Conservation (phyloP, 92 coral and sea anemone species). For the Porites divaricata region DNA sequence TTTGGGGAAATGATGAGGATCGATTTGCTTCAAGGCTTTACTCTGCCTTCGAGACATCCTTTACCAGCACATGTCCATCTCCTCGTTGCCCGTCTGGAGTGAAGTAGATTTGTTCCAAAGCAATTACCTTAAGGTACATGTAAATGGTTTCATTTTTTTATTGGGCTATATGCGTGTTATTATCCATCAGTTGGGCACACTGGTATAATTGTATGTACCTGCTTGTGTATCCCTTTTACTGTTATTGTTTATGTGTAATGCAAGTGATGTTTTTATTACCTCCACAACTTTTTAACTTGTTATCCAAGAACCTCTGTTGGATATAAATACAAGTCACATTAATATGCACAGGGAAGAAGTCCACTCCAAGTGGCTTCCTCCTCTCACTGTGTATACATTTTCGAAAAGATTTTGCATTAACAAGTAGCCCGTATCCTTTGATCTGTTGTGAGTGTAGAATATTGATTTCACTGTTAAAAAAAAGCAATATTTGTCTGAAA, state of each 20-base stretch:
- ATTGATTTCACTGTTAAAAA: too few relatives aligned
- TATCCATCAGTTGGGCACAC: conserved; percentile 20
- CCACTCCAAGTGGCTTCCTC: too few relatives aligned
- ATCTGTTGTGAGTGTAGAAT: too few relatives aligned
- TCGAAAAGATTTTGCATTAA: too few relatives aligned
- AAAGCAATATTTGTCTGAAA: too few relatives aligned
- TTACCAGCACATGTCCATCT: conserved; percentile 34
- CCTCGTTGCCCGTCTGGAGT: conserved; percentile 42
- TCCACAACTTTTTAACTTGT: conserved; percentile 31
- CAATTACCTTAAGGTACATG: conserved; percentile 37
- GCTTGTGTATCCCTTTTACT: conserved; percentile 27
- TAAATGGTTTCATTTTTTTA: not conserved
- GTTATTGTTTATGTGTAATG: not conserved
- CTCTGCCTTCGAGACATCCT: conserved; percentile 29
- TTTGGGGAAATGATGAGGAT: conserved; percentile 49
- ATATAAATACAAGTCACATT: conserved; percentile 27
- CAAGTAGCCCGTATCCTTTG: too few relatives aligned
- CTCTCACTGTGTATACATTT: too few relatives aligned
- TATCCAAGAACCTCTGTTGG: conserved; percentile 29
- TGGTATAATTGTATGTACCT: conserved; percentile 20
- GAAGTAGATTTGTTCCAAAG: conserved; percentile 30
- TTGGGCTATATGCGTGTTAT: conserved; percentile 4
- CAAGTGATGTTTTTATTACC: conserved; percentile 26
- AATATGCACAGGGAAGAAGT: not conserved
- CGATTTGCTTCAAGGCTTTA: conserved; percentile 39